Evolutionary conservation across 2,113 vertebrate genomes (phyloP), one percentile per base, ranked within the genome.

Genomic region (Numenius arquata): DNA sequence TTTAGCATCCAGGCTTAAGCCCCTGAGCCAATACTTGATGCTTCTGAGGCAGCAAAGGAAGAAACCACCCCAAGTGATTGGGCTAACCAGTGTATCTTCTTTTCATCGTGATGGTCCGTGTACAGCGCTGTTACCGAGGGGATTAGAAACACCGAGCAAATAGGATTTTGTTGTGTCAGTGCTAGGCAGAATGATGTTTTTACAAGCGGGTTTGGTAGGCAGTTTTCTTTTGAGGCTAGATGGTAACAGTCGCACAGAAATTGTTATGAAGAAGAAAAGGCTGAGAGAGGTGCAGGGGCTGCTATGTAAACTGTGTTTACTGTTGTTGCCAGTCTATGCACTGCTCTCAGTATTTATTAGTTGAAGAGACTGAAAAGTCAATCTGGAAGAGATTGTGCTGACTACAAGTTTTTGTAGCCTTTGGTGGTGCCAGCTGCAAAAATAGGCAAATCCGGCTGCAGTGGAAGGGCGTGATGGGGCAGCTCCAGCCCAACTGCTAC

Each of bases 391-490:
- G 61, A 68, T 89, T 85, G 63, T 92, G 76, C 94, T 97, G 84
- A 96, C 88, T 89, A 8, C 67, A 50, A 53, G 76, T 61, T 94
- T 94, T 61, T 91, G 70, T 92, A 93, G 90, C 61, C 89, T 87
- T 95, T 96, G 83, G 88, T 96, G 80, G 73, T 96, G 61, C 88
- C 90, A 93, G 75, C 88, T 96, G 94, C 93, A 93, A 72, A 96
- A 95, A 48, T 41, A 92, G 90, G 88, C 90, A 90, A 94, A 92
- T 72, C 80, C 0, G 25, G 73, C 86, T 94, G 66, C 47, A 74
- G 76, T 65, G 70, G 70, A 63, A 93, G 76, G 76, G 80, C 80
- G 2, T 93, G 95, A 95, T 92, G 89, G 84, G 92, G 80, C 93
- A 94, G 76, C 88, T 94, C 79, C 94, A 90, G 48, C 80, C 90